These are phyloP conservation scores for Dendrolimus pini DNA, from an alignment of 2,888 invertebrate species.

Conservation along the genomic window DNA sequence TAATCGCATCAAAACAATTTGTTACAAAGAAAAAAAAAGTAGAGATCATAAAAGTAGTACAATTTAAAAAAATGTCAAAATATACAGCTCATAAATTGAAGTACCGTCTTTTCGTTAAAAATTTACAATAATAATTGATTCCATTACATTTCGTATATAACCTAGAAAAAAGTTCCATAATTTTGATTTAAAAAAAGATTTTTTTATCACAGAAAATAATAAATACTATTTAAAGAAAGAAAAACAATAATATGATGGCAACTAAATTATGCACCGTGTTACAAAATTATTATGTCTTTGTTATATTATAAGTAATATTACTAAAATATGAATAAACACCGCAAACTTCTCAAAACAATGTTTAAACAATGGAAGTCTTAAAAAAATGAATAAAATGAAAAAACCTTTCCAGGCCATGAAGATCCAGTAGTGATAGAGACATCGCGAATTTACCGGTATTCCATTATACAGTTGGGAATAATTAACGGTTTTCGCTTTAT, in stretches of 20 bases:
- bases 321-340: neutral
- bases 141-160: neutral
- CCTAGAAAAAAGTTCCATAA: conserved; percentile 1
- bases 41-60: neutral
- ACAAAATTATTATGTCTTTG: conserved; percentile 15
- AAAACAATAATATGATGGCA: conserved; percentile 56
- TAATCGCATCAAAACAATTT: neutral
- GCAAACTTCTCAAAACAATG: too few species aligned
- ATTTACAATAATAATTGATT: neutral
- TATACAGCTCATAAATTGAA: conserved; percentile 2
- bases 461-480: too few species aligned
- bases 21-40: neutral
- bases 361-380: too few species aligned
- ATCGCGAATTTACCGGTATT: too few species aligned
- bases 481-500: too few species aligned
- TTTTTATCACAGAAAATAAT: conserved; percentile 71
- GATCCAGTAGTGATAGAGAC: too few species aligned
- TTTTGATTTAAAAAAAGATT: conserved; percentile 27
- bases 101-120: neutral
- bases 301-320: neutral
- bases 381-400: too few species aligned
- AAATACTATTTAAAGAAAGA: conserved; percentile 47
- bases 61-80: neutral
- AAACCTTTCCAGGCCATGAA: too few species aligned
- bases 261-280: conserved; percentile 61